These are phyloP conservation scores for Xiphias gladius DNA, from an alignment of 2,113 vertebrate species.

Conservation along the genomic window DNA sequence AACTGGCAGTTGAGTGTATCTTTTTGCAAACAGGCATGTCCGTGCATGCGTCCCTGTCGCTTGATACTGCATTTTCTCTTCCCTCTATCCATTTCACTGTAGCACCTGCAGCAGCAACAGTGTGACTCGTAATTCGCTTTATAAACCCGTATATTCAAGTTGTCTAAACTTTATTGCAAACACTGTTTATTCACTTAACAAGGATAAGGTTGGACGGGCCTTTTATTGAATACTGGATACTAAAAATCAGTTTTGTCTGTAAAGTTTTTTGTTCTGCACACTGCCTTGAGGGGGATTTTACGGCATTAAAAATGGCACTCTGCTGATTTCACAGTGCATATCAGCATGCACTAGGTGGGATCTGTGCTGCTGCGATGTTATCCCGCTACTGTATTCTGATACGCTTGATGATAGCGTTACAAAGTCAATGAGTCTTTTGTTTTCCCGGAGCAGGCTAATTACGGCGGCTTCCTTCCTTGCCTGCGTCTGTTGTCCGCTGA, in stretches of 20 bases:
- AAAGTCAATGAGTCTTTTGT: conserved; percentile 72
- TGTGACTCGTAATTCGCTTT: conserved; percentile 24
- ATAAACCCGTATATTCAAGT: background rate
- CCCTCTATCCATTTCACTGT: background rate
- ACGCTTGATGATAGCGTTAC: conserved; percentile 57
- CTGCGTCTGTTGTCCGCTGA: conserved; percentile 62
- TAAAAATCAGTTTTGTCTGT: no score
- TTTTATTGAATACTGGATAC: background rate
- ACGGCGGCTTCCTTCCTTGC: conserved; percentile 71
- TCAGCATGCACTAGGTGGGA: conserved; percentile 38
- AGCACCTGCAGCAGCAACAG: background rate
- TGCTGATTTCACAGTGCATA: background rate
- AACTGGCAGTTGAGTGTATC: background rate
- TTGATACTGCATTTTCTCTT: background rate
- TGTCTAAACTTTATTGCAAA: background rate
- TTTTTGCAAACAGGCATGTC: background rate
- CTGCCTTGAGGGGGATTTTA: background rate
- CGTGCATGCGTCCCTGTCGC: background rate
- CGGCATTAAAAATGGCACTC: background rate
- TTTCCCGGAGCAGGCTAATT: conserved; percentile 71
- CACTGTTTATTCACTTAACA: background rate
- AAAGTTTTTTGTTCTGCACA: background rate
- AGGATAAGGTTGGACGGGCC: background rate
- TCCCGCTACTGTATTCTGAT: conserved; percentile 56
- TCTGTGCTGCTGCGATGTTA: conserved; percentile 43